A percentile compares a stretch with the other conserved stretches of the same genome.
Conservation (phyloP, 1,140 invertebrate species). For the Neuroterus valhalla region DNA sequence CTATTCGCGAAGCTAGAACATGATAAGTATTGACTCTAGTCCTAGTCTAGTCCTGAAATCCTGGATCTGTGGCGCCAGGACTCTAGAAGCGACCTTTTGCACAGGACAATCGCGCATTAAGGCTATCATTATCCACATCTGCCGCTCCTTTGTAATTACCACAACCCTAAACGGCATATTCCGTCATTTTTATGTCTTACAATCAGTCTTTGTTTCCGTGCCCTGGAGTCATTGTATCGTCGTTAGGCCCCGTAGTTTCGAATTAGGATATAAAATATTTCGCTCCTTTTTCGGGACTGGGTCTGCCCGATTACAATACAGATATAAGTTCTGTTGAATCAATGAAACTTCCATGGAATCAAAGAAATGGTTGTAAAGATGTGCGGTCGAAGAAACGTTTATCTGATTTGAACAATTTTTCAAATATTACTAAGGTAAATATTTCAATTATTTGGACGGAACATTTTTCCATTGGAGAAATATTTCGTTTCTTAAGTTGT, state of each 20-base stretch:
- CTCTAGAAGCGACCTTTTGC: conserved; percentile 48
- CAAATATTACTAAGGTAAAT: too few relatives aligned
- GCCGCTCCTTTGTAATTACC: conserved; percentile 60
- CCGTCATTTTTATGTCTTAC: conserved; percentile 58
- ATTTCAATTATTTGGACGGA: too few relatives aligned
- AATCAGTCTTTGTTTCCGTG: conserved; percentile 55
- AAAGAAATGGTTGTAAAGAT: too few relatives aligned
- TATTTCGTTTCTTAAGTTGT: too few relatives aligned
- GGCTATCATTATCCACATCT: conserved; percentile 68
- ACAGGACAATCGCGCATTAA: conserved; percentile 57
- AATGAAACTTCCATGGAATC: too few relatives aligned
- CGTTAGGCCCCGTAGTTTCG: conserved; percentile 54
- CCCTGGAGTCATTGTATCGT: conserved; percentile 57
- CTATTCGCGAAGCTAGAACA: background rate
- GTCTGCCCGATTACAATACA: too few relatives aligned
- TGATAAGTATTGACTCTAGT: conserved; percentile 8
- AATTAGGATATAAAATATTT: background rate
- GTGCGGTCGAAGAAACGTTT: too few relatives aligned
- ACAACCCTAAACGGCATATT: conserved; percentile 60
- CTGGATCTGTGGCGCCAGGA: conserved; percentile 53
- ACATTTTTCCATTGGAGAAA: too few relatives aligned
- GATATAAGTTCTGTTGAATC: too few relatives aligned
- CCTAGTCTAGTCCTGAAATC: too few relatives aligned
- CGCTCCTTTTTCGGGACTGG: background rate
- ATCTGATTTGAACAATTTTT: too few relatives aligned